phyloP scores from a whole-genome alignment of 2,113 vertebrate species.

The Thamnophis sirtalis region DNA sequence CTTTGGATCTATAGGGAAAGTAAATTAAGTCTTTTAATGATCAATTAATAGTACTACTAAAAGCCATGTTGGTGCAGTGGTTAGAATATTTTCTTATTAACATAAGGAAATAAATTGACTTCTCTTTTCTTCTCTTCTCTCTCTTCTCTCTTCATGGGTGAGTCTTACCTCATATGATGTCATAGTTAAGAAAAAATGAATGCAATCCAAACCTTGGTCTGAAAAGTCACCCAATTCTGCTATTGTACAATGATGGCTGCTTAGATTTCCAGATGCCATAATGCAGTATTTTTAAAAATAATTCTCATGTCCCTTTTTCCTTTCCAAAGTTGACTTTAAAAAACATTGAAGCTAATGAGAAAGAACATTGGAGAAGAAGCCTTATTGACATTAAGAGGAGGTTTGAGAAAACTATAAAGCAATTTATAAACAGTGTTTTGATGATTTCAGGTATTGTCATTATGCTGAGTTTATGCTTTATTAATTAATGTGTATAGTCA shows the following conservation, averaged over 20 bases:
- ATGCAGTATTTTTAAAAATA: background rate
- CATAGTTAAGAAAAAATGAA: background rate
- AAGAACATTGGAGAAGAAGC: constrained; percentile 33
- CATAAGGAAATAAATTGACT: no score
- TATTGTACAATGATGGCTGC: background rate
- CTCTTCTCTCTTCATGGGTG: background rate
- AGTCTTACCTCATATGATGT: background rate
- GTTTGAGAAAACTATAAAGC: constrained; percentile 54
- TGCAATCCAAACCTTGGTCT: background rate
- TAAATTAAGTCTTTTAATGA: background rate
- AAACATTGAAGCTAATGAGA: background rate
- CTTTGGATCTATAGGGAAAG: background rate
- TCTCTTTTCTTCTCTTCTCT: background rate
- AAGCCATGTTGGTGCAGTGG: no score
- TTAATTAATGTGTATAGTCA: background rate
- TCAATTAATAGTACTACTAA: background rate
- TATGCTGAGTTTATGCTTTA: background rate
- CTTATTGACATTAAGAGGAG: constrained; percentile 49
- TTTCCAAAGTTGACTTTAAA: constrained; percentile 13
- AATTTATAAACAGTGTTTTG: constrained; percentile 56
- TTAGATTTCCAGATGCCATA: background rate
- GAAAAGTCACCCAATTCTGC: background rate
- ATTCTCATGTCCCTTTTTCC: background rate
- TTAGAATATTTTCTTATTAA: no score
- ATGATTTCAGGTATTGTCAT: constrained; percentile 50